Base-by-base conservation (phyloP, 2,888 invertebrate genomes). In the Tupiocoris notatus region DNA sequence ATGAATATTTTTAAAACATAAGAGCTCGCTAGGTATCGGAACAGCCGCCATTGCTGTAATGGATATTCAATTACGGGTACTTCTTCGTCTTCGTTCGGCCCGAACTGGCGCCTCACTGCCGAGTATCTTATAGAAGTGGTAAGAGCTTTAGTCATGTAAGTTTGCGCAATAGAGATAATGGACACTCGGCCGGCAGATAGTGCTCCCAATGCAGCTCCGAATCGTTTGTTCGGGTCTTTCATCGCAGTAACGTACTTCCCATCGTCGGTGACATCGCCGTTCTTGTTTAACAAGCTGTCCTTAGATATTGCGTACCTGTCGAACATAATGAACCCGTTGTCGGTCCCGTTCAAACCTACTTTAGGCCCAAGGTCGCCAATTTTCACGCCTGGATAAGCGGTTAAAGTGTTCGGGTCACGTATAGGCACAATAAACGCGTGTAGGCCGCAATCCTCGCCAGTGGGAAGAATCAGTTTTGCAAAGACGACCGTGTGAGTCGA, bases 361-460 rank as follows among this genome's bases (percentile, higher is more conserved):
- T 98, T 98, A 83, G 93, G 92, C 0, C 98, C 98, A 86, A 98
- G 88, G 83, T 98, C 97, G 0, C 96, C 96, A 0, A 96, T 92
- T 0, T 88, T 88, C 0, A 98, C 89, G 0, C 96, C 95, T 0
- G 93, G 90, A 82, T 86, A 89, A 0, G 94, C 88, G 71, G 88
- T 82, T 81, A 93, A 83, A 0, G 93, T 93, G 76, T 87, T 85
- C 0, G 90, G 88, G 84, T 94, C 90, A 1, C 96, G 86, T 78
- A 98, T 88, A 0, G 93, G 95, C 16, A 94, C 93, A n/a, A 96
- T 85, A 83, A 98, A 98, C 0, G 91, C 87, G 83, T 96, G 95
- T 3, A 98, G 86, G 0, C 97, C 97, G 81, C 94, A 93, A 83
- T 92, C 90, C 70, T 85, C 85, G 2, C 89, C 90, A 82, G 95